Conservation (phyloP, 2,888 invertebrate genomes). For the Drosophila fulvimacula region DNA sequence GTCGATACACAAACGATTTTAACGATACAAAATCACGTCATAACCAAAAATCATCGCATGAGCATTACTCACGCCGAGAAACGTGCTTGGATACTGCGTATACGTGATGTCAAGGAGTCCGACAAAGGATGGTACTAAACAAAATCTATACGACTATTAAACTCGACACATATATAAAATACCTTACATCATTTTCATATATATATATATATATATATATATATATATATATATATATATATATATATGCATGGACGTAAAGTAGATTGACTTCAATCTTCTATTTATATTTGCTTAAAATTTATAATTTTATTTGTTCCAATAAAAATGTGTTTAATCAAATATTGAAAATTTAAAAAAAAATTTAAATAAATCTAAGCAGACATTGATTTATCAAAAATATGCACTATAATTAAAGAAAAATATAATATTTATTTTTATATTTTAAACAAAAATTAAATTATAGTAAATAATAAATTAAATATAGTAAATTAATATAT, state of each 20-base stretch:
- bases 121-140: constrained; percentile 89
- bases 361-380: too few relatives aligned
- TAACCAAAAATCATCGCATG: constrained; percentile 95
- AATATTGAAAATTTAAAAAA: too few relatives aligned
- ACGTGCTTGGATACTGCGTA: constrained; percentile 92
- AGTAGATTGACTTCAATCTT: background rate
- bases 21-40: constrained; percentile 94
- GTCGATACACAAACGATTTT: constrained; percentile 96
- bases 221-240: background rate
- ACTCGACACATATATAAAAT: background rate
- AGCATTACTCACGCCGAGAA: constrained; percentile 92
- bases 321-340: background rate
- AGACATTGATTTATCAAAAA: too few relatives aligned
- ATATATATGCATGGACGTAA: background rate
- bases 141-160: constrained; percentile 7
- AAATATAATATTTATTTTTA: too few relatives aligned
- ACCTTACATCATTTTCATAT: background rate
- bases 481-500: too few relatives aligned
- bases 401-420: too few relatives aligned
- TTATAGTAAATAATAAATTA: too few relatives aligned
- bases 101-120: constrained; percentile 91
- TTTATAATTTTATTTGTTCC: too few relatives aligned
- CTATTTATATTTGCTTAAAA: background rate
- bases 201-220: background rate
- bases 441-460: too few relatives aligned